phyloP scores from a whole-genome alignment of 2,888 invertebrate genomes.

The Spisula subtruncata region DNA sequence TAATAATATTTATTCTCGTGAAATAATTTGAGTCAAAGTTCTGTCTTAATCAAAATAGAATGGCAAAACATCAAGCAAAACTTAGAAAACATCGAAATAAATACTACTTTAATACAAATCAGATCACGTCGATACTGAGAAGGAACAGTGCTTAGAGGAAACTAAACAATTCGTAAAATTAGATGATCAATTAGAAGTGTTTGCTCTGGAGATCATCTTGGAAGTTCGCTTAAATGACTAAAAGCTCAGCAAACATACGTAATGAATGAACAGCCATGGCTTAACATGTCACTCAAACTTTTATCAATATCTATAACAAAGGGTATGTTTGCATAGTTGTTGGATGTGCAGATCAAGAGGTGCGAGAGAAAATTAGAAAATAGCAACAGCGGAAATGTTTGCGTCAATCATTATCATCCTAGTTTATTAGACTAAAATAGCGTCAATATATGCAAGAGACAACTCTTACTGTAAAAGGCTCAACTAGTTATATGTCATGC shows the following conservation, averaged over 20 bases:
- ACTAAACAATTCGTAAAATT: not conserved
- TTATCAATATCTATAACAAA: constrained; percentile 9
- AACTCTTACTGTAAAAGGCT: too few relatives aligned
- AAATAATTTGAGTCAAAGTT: too few relatives aligned
- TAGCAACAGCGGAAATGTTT: too few relatives aligned
- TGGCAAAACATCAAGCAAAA: too few relatives aligned
- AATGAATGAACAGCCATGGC: not conserved
- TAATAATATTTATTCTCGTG: too few relatives aligned
- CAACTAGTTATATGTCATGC: too few relatives aligned
- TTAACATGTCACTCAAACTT: not conserved
- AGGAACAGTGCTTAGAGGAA: not conserved
- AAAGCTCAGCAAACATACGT: not conserved
- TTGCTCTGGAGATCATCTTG: not conserved
- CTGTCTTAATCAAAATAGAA: too few relatives aligned
- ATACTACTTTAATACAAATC: too few relatives aligned
- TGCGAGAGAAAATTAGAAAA: not conserved
- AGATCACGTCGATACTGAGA: not conserved
- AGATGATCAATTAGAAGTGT: not conserved
- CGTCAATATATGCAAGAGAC: too few relatives aligned
- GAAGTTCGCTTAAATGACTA: not conserved
- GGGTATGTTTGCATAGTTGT: not conserved
- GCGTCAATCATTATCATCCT: too few relatives aligned
- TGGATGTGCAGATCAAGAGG: not conserved
- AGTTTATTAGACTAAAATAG: too few relatives aligned
- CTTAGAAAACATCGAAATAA: too few relatives aligned